Evolutionary conservation across 2,888 invertebrate species (phyloP).

Genomic region (Caenorhabditis virilis): DNA sequence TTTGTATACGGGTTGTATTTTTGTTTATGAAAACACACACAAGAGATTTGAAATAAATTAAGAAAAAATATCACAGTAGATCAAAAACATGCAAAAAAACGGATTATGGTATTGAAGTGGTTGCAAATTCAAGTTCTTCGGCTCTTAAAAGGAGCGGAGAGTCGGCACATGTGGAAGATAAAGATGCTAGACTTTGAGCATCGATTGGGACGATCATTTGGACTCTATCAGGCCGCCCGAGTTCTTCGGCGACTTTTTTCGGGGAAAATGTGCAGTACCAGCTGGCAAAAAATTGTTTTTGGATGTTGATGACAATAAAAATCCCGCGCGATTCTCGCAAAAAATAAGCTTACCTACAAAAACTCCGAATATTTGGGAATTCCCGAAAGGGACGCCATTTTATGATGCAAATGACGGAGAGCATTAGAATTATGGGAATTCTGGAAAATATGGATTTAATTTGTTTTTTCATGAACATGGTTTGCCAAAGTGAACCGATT

Average conservation of each 20-base stretch:
- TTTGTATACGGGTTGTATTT: background rate
- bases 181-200: conserved; percentile 36
- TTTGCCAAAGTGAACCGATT: background rate
- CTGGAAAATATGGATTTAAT: conserved; percentile 15
- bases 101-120: conserved; percentile 21
- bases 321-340: too few relatives aligned
- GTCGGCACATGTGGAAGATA: conserved; percentile 24
- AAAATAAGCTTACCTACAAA: too few relatives aligned
- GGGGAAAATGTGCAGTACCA: conserved; percentile 38
- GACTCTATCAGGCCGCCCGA: conserved; percentile 33
- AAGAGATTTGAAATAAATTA: too few relatives aligned
- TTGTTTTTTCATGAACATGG: background rate
- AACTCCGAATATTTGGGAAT: conserved; percentile 26
- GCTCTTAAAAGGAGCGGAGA: conserved; percentile 18
- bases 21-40: too few relatives aligned
- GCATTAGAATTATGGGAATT: conserved; percentile 35
- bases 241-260: conserved; percentile 26
- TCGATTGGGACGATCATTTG: conserved; percentile 43
- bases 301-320: too few relatives aligned
- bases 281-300: conserved; percentile 18
- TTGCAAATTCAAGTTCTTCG: conserved; percentile 16
- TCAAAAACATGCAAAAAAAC: background rate
- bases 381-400: conserved; percentile 45
- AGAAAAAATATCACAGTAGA: too few relatives aligned
- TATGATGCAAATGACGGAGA: conserved; percentile 38